Base-by-base conservation (phyloP, 2,113 vertebrate species). In the Oostethus manadensis region DNA sequence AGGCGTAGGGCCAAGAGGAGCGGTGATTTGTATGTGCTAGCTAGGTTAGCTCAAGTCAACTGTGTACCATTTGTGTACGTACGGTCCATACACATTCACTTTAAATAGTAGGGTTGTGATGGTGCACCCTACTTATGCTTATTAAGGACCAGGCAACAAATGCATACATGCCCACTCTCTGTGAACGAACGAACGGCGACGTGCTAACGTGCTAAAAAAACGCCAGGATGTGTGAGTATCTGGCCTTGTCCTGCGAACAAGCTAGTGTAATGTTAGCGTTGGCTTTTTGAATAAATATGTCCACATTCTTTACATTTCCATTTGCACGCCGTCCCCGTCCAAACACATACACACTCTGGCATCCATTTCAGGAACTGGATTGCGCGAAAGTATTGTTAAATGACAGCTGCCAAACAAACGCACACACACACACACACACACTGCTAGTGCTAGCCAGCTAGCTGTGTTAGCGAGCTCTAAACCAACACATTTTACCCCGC, bases 191-290 rank as follows among this genome's bases (percentile, higher is more conserved):
- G 10, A 10, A 50, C 44, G 68, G 64, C 67, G 63, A 54, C 59
- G 64, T 23, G 60, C 65, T 66, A 77, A 62, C 60, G 56, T 18
- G 58, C 58, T 49, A 48, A 56, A 33, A n/a, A 35, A 58, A 58
- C 47, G 61, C 40, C 20, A 40, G 20, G 47, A 35, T 66, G 68
- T 65, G 60, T 48, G 1, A 58, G 51, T 64, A 47, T 66, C 56
- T 70, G 86, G 86, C 86, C 86, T 84, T 73, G 79, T 77, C 73
- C 61, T 56, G 47, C 68, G 42, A 62, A 35, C 56, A 35, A 58
- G 66, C 63, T 60, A 62, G 49, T 58, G 13, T 18, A 8, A 56
- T 48, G 51, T 56, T 62, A 60, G n/a, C 38, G 38, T 20, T 29
- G 44, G 51, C 10, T 47, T 64, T 50, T 59, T 7, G 35, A 40